phyloP scores from a whole-genome alignment of 2,888 invertebrate genomes.

The Loripinus fragilis region DNA sequence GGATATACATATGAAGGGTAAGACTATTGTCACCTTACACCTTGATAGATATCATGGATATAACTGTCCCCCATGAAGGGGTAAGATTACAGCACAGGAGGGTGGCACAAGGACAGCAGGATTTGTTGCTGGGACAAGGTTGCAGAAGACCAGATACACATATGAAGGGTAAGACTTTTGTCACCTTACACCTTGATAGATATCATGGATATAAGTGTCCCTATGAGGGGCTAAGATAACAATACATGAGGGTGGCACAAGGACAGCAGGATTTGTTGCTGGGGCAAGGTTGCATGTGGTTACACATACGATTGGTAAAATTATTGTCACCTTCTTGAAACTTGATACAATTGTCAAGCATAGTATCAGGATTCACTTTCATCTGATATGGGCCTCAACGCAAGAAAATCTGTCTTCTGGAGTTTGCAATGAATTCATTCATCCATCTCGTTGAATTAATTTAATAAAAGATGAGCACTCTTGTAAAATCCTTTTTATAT shows the following conservation, averaged over 20 bases:
- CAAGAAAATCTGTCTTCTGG: too few relatives aligned
- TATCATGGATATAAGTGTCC: conserved; percentile 83
- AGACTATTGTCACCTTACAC: too few relatives aligned
- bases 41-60: too few relatives aligned
- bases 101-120: conserved; percentile 86
- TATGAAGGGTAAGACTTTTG: conserved; percentile 73
- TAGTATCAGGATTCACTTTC: too few relatives aligned
- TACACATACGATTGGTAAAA: conserved; percentile 71
- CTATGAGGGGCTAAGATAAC: conserved; percentile 88
- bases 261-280: conserved; percentile 83
- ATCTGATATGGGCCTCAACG: too few relatives aligned
- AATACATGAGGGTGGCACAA: conserved; percentile 92
- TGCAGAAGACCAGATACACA: conserved; percentile 67
- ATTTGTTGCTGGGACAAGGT: conserved; percentile 81
- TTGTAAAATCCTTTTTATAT: too few relatives aligned
- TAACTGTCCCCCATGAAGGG: conserved; percentile 83
- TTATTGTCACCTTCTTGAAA: too few relatives aligned
- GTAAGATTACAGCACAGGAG: conserved; percentile 94
- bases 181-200: too few relatives aligned
- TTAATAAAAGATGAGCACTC: too few relatives aligned
- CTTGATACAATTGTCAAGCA: too few relatives aligned
- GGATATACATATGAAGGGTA: conserved; percentile 72
- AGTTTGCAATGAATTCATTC: too few relatives aligned
- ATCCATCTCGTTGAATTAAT: too few relatives aligned
- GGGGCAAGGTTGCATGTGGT: conserved; percentile 70